Conservation (phyloP, 1,140 invertebrate genomes). For the Triops longicaudatus region DNA sequence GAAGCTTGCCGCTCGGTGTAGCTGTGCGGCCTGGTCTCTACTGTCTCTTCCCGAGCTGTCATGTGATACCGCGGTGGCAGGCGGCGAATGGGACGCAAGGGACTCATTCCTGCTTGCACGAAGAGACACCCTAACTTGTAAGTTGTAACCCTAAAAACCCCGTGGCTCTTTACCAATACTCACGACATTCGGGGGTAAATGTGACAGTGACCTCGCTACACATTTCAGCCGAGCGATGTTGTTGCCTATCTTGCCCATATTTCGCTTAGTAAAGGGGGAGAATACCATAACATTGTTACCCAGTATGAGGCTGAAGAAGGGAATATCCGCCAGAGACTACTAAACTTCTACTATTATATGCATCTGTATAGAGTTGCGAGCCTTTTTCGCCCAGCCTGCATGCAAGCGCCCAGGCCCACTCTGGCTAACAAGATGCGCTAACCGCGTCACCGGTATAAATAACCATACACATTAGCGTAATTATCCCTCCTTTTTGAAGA, state of each 20-base stretch:
- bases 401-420: not conserved
- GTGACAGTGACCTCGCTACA: not conserved
- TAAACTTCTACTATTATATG: too few species aligned
- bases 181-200: not conserved
- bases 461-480: not conserved
- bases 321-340: too few species aligned
- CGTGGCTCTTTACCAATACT: not conserved
- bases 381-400: not conserved
- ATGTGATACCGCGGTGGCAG: conserved; percentile 13
- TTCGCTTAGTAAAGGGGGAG: too few species aligned
- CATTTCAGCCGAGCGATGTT: not conserved
- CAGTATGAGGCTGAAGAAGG: too few species aligned
- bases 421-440: not conserved
- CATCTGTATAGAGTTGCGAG: not conserved
- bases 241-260: too few species aligned
- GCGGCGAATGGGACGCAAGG: conserved; percentile 7
- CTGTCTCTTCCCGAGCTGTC: not conserved
- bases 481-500: not conserved
- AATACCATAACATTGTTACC: too few species aligned
- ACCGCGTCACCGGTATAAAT: not conserved
- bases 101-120: conserved; percentile 10
- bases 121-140: conserved; percentile 7
- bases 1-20: not conserved
- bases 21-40: not conserved
- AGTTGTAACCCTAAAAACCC: conserved; percentile 15